Evolutionary conservation across 2,797 vertebrate genomes (phyloP), one percentile per base, ranked within the genome.

Genomic region (Crocodylus rhombifer): DNA sequence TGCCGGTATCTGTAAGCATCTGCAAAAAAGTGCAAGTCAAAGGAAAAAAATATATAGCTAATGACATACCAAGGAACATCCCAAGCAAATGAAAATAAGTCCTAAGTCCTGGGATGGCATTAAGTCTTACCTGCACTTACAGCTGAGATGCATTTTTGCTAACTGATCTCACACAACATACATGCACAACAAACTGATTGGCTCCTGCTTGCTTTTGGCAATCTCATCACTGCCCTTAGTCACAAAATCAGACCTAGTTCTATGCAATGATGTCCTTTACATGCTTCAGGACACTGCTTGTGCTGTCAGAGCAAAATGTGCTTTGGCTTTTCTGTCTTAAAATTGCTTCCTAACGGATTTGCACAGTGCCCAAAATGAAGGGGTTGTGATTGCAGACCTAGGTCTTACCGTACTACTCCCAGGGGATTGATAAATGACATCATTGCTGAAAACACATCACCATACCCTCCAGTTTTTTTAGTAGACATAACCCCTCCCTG

Each of bases 191-290:
- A 26, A n/a, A 2, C 26, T 51, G 28, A 23, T 2, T 1, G 23
- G 60, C 0, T 25, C 1, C 0, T 0, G 10, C 11, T 84, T 82
- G 42, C 56, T 20, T 5, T 5, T 1, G 4, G 10, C 12, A 51
- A 58, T 88, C 4, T 77, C 64, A 64, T 5, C 33, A 3, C 2
- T 2, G 3, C 2, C 42, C 61, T 13, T 8, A 77, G 73, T 73
- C 77, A 55, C 1, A 73, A 75, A 77, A 30, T 15, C 69, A 25
- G 62, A 75, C 65, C 25, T 6, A 4, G n/a, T 84, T 77, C 60
- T 6, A 57, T 16, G 57, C 3, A n/a, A 63, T 1, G 15, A 62
- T 4, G 80, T 64, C 51, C 69, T 88, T 60, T 85, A 76, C n/a
- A 33, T 16, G 5, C 33, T 10, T 11, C 28, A 73, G 87, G 33